A percentile compares a stretch with the other conserved stretches of the same genome.
Evolutionary conservation across 2,113 vertebrate genomes (phyloP).

Genomic region (Phylloscopus trochiloides): DNA sequence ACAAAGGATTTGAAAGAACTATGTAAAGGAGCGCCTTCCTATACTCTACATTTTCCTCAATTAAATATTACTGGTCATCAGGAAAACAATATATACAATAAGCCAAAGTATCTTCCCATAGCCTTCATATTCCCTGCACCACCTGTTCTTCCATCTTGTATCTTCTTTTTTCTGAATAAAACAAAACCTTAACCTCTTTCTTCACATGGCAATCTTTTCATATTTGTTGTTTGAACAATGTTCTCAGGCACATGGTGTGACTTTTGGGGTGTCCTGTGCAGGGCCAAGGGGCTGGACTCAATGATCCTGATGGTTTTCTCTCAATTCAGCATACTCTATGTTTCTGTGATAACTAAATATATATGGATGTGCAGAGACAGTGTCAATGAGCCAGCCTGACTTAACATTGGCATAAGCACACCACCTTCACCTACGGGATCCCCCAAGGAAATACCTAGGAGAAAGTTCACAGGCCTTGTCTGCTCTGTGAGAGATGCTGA

Average conservation of each 20-base stretch:
- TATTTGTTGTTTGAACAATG: neutral
- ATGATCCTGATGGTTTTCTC: neutral
- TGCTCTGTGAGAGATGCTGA: neutral
- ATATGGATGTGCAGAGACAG: neutral
- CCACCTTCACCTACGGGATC: neutral
- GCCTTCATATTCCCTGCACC: neutral
- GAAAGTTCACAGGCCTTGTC: neutral
- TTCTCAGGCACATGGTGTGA: neutral
- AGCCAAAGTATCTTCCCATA: neutral
- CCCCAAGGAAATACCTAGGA: neutral
- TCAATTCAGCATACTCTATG: neutral
- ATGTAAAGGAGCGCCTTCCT: neutral
- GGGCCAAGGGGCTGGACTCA: neutral
- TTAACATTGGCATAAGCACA: neutral
- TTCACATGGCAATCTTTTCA: neutral
- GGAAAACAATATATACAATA: neutral
- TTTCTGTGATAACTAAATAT: neutral
- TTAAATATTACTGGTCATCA: neutral
- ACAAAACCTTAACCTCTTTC: neutral
- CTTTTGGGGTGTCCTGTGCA: neutral
- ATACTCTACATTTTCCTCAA: neutral
- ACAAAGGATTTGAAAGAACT: neutral
- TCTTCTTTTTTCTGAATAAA: neutral
- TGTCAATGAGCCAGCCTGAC: neutral
- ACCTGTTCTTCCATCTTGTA: neutral